Evolutionary conservation across 2,888 invertebrate species (phyloP).

Genomic region (Heteromurus nitidus): DNA sequence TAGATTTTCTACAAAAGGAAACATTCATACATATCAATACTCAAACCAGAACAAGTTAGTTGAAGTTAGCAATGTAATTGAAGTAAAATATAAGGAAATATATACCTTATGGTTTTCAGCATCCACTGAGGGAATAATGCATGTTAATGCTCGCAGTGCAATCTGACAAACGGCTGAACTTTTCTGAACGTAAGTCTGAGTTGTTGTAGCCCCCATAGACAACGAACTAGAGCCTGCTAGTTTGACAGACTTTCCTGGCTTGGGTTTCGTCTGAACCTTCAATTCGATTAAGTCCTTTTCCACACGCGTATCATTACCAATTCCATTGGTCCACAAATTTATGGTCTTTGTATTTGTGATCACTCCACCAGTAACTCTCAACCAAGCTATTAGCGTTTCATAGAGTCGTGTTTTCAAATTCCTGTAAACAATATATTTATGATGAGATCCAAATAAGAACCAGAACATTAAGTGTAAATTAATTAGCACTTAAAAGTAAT

Average conservation of each 20-base stretch:
- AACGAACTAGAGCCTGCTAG: background rate
- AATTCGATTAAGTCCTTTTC: slow-evolving; percentile 59
- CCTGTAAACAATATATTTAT: slow-evolving; percentile 38
- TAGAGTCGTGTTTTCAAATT: slow-evolving; percentile 55
- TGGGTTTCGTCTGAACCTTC: slow-evolving; percentile 39
- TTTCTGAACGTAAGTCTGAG: slow-evolving; percentile 30
- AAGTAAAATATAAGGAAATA: background rate
- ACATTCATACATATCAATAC: background rate
- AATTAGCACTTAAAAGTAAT: too few species aligned
- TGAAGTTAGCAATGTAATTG: background rate
- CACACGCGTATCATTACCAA: slow-evolving; percentile 49
- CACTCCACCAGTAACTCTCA: slow-evolving; percentile 53
- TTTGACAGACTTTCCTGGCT: slow-evolving; percentile 45
- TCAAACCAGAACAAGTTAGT: background rate
- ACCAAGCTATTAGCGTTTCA: slow-evolving; percentile 40
- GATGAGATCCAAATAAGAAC: too few species aligned
- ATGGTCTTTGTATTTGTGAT: slow-evolving; percentile 53
- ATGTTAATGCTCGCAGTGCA: slow-evolving; percentile 39
- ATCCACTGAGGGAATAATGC: slow-evolving; percentile 35
- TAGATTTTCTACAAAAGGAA: slow-evolving; percentile 51
- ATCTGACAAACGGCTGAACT: slow-evolving; percentile 19
- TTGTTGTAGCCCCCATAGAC: background rate
- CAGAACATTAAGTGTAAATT: background rate
- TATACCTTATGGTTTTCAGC: slow-evolving; percentile 35
- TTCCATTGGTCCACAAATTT: slow-evolving; percentile 13